Base-by-base conservation (phyloP, 1,140 invertebrate genomes). In the Eciton burchellii region DNA sequence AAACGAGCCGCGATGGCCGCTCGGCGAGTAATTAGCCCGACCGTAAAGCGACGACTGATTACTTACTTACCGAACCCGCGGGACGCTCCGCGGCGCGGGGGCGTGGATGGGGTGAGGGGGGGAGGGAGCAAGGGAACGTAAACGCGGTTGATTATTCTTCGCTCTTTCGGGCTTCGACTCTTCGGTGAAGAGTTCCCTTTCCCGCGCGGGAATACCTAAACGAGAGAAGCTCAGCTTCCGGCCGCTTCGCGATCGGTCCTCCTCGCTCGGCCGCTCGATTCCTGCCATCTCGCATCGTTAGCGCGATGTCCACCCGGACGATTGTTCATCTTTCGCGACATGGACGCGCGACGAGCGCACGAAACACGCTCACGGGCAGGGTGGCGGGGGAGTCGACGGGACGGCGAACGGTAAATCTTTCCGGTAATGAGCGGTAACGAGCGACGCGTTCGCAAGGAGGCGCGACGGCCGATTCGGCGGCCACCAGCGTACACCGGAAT, bases 31-130 rank as follows among this genome's bases (percentile, higher is more conserved):
- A 79, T 79, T 79, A 79, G 63, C 35, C 43, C 21, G 49, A 21
- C 41, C 29, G 70, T 81, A 81, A 73, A 71, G 68, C 21, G 57
- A 59, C 62, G 66, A 49, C 77, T 81, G 73, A 81, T 81, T 81
- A 81, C 77, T 81, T 81, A 81, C 77, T 70, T 72, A 73, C 70
- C 24, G 63, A 60, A 26, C 43, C 70, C 77, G 29, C 70, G 60
- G 49, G 52, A 35, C 41, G 43, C 35, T n/a, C 16, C n/a, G n/a
- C n/a, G n/a, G n/a, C n/a, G n/a, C n/a, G n/a, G n/a, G n/a, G n/a
- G n/a, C n/a, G n/a, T n/a, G n/a, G n/a, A n/a, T 16, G 5, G 35
- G 1, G 56, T 14, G 1, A 4, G 29, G 19, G 26, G 3, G 59
- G 29, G 29, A 12, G 41, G n/a, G 47, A 49, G 59, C 24, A 24